Evolutionary conservation across 1,140 invertebrate species (phyloP).

Genomic region (Saccostrea cuccullata): DNA sequence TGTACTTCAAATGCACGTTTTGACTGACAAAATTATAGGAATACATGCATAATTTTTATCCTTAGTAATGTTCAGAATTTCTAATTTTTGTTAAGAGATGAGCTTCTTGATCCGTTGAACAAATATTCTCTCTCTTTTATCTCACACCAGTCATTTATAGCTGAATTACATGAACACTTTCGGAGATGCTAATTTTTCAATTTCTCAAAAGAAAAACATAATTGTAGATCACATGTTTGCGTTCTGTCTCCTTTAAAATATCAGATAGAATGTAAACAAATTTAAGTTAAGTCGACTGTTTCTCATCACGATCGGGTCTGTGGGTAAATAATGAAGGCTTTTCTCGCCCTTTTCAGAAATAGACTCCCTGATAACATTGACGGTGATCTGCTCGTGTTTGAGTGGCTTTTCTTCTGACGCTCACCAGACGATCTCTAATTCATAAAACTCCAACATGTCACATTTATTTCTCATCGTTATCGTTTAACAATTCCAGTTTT

Average conservation of each 20-base stretch:
- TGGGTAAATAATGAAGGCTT: not conserved
- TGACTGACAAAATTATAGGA: too few relatives aligned
- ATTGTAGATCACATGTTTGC: not conserved
- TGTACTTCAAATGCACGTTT: too few relatives aligned
- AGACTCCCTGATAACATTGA: slow-evolving; percentile 10
- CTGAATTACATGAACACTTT: not conserved
- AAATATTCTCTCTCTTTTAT: not conserved
- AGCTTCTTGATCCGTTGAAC: too few relatives aligned
- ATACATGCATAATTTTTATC: too few relatives aligned
- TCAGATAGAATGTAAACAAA: slow-evolving; percentile 23
- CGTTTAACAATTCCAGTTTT: slow-evolving; percentile 4
- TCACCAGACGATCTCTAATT: slow-evolving; percentile 7
- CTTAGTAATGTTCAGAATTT: too few relatives aligned
- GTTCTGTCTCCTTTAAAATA: slow-evolving; percentile 3
- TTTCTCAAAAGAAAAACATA: not conserved
- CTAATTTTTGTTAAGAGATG: too few relatives aligned
- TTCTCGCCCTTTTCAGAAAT: slow-evolving; percentile 17
- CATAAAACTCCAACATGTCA: slow-evolving; percentile 10
- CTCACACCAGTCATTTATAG: not conserved
- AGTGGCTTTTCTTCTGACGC: not conserved
- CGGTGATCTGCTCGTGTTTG: not conserved
- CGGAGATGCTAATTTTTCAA: slow-evolving; percentile 5
- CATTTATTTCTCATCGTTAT: slow-evolving; percentile 14
- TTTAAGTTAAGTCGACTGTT: slow-evolving; percentile 17
- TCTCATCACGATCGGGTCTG: slow-evolving; percentile 3